Percentiles rank a stretch among this genome's conserved stretches.
These are phyloP conservation scores for Alsophila aescularia DNA, from an alignment of 2,888 invertebrate species.

Conservation along the genomic window DNA sequence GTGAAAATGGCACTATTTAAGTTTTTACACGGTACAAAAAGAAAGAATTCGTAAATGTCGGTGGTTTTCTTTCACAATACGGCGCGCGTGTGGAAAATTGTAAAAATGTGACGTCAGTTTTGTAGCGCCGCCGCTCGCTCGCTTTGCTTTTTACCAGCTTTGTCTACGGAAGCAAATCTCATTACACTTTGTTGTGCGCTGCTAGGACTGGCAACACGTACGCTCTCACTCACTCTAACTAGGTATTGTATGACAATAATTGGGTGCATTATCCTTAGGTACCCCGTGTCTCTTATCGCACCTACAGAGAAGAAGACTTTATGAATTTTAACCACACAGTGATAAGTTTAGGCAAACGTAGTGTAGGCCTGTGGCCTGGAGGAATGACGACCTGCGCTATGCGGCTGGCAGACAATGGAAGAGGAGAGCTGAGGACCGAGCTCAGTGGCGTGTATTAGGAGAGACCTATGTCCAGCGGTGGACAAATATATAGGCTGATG, in stretches of 20 bases:
- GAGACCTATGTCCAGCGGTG: no score
- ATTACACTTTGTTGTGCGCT: slow-evolving; percentile 48
- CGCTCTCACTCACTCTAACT: slow-evolving; percentile 17
- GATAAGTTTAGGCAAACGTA: no score
- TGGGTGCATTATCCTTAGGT: no score
- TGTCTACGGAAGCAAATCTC: slow-evolving; percentile 58
- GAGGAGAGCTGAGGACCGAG: no score
- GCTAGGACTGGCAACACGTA: slow-evolving; percentile 16
- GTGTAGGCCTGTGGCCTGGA: no score
- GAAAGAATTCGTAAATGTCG: slow-evolving; percentile 58
- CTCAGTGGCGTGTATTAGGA: no score
- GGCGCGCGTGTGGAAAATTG: slow-evolving; percentile 51
- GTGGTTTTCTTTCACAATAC: slow-evolving; percentile 44
- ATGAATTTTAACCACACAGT: no score
- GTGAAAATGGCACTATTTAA: slow-evolving; percentile 6
- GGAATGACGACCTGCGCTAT: no score
- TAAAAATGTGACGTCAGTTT: slow-evolving; percentile 47
- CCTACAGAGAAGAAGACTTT: no score
- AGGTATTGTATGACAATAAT: slow-evolving; percentile 19
- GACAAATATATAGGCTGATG: no score
- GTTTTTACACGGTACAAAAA: slow-evolving; percentile 31
- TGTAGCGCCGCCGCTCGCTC: slow-evolving; percentile 37
- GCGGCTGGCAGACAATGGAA: no score
- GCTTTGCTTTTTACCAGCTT: slow-evolving; percentile 47
- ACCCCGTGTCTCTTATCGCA: no score